Evolutionary conservation across 2,113 vertebrate genomes (phyloP), one percentile per base, ranked within the genome.

Genomic region (Epinephelus fuscoguttatus): DNA sequence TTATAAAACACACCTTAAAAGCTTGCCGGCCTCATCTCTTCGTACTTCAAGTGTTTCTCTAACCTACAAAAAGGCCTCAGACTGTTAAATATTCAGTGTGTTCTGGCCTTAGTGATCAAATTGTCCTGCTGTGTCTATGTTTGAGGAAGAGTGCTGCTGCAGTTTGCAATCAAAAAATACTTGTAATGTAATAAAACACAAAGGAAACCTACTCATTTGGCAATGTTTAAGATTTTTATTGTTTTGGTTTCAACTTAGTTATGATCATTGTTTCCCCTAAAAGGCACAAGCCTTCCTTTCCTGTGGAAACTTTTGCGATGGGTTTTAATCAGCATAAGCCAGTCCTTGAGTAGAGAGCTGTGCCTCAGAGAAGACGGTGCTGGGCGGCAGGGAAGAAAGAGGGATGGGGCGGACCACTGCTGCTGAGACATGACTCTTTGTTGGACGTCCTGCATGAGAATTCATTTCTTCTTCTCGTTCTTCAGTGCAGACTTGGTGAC

Each of bases 231-330:
- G 71, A 81, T 77, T 78, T 94, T 94, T 91, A 91, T 91, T 90
- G 53, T 88, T 75, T 86, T 83, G 82, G 76, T 86, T 88, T 92
- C 57, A 90, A 88, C 55, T 82, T 86, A 81, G 81, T 73, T 15
- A 75, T 62, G 57, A 85, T 83, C 55, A 63, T 78, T 62, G 75
- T 87, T 87, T 90, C 82, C 69, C 68, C 80, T 76, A 90, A 85
- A 83, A 82, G 80, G 66, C 70, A 75, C 23, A 14, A 73, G 84
- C 85, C 86, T 75, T 95, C 90, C 92, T 96, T 96, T 96, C 95
- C 96, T 96, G 88, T 95, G 90, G 85, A 96, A 96, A 90, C 94
- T 96, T 88, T 96, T 96, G 37, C 95, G 93, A 82, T 96, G 95
- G 87, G 94, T 94, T 94, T 95, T 95, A 62, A 95, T 95, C 78